phyloP scores from a whole-genome alignment of 2,797 vertebrate species.

The Cygnus olor region DNA sequence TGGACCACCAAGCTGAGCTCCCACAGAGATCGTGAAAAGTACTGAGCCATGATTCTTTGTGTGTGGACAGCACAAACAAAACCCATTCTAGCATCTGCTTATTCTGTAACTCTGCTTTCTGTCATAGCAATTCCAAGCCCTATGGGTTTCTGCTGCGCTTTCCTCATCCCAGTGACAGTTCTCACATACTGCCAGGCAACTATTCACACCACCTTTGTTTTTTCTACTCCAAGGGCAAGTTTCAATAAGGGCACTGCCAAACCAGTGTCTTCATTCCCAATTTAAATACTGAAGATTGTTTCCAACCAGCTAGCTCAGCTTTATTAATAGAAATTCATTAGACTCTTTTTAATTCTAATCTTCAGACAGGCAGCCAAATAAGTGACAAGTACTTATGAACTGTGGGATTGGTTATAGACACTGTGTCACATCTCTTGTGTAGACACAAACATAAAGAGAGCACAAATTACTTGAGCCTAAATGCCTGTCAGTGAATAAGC shows the following conservation, averaged over 20 bases:
- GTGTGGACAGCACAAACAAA: not conserved
- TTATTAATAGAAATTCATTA: not conserved
- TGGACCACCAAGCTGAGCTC: not conserved
- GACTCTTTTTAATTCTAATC: not conserved
- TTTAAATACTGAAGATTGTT: not conserved
- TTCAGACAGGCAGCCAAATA: not conserved
- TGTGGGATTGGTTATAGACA: not conserved
- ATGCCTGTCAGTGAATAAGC: not conserved
- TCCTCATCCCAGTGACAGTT: not conserved
- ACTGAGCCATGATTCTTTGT: not conserved
- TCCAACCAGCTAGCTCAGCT: not conserved
- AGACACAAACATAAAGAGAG: not conserved
- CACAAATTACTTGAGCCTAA: not conserved
- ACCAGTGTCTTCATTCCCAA: not conserved
- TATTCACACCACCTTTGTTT: not conserved
- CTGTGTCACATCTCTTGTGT: not conserved
- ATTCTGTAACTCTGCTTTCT: not conserved
- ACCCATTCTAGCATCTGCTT: not conserved
- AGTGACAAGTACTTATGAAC: not conserved
- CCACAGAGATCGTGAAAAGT: not conserved
- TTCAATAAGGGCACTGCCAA: not conserved
- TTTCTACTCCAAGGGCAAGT: not conserved
- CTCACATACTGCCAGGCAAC: not conserved
- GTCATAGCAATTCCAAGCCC: not conserved
- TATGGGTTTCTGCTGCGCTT: not conserved